Base-by-base conservation (phyloP, 2,797 vertebrate species). In the Clarias platycephalus region DNA sequence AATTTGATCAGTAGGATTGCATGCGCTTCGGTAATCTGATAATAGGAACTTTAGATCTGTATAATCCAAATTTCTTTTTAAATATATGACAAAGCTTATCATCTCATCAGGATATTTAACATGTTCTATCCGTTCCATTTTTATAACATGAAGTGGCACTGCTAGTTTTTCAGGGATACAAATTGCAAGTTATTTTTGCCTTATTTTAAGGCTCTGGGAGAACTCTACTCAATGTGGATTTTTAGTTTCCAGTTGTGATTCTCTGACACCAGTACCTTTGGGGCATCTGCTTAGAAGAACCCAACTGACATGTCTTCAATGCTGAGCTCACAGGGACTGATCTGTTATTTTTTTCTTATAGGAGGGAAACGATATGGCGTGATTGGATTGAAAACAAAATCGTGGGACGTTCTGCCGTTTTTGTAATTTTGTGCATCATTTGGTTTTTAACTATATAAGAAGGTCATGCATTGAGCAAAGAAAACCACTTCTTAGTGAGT, bases 61-160 rank as follows among this genome's bases (percentile, higher is more conserved):
- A 79, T 79, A 79, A 79, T 64, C 60, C 37, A 63, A 40, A 79
- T 64, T 49, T 26, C 37, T 26, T 63, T 77, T 64, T 26, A 64
- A 63, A 79, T 64, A 44, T 64, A 28, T 64, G 77, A 9, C 37
- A 64, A 60, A 78, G 15, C 60, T 16, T 5, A 66, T 79, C 76
- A 18, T 40, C 77, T 80, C 40, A 9, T 80, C 60, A 64, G 16
- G 60, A 20, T 40, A 49, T 64, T 34, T 63, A 62, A 8, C 58
- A 15, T 34, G 16, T 44, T 34, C 37, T 63, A 1, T 63, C 76
- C 2, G 34, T 26, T 58, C 22, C 55, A 37, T 37, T 77, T 28
- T 60, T 34, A 37, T n/a, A 77, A 10, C 24, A 18, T 18, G 57
- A 4, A n/a, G 22, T 62, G 58, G 34, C 22, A n/a, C 18, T 44